These are phyloP conservation scores for Alces alces DNA, from an alignment of 2,113 vertebrate genomes.

Conservation along the genomic window DNA sequence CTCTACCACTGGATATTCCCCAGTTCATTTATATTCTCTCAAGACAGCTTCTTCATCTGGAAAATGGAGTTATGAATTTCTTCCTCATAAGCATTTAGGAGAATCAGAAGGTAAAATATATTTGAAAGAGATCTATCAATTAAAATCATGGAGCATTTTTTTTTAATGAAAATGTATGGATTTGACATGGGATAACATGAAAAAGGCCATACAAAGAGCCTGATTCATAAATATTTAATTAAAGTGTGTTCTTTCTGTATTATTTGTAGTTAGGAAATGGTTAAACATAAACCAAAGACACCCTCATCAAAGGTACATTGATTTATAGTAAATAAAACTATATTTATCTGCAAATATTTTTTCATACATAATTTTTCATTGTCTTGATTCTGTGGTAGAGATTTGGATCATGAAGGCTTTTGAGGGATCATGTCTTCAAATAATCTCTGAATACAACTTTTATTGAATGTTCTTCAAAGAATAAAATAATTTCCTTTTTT, in stretches of 20 bases:
- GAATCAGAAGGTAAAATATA: background rate
- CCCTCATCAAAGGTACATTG: background rate
- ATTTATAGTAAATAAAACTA: background rate
- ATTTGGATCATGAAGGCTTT: background rate
- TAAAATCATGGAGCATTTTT: conserved; percentile 14
- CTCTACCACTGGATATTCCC: background rate
- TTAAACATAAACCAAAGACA: background rate
- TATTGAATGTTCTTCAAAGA: background rate
- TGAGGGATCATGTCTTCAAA: background rate
- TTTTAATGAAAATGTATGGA: background rate
- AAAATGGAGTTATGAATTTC: background rate
- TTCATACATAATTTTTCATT: background rate
- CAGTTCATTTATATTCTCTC: background rate
- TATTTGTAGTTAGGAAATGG: background rate
- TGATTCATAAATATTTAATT: background rate
- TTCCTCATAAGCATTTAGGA: background rate
- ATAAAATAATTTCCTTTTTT: background rate
- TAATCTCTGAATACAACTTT: background rate
- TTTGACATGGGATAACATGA: background rate
- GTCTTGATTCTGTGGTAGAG: background rate
- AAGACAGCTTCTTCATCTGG: background rate
- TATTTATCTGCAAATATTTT: background rate
- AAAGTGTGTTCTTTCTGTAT: background rate
- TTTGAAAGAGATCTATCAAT: background rate
- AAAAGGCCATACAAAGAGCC: background rate